A percentile compares a stretch with the other conserved stretches of the same genome.
These are phyloP conservation scores for Kryptopterus vitreolus DNA, from an alignment of 2,797 vertebrate species.

Conservation along the genomic window DNA sequence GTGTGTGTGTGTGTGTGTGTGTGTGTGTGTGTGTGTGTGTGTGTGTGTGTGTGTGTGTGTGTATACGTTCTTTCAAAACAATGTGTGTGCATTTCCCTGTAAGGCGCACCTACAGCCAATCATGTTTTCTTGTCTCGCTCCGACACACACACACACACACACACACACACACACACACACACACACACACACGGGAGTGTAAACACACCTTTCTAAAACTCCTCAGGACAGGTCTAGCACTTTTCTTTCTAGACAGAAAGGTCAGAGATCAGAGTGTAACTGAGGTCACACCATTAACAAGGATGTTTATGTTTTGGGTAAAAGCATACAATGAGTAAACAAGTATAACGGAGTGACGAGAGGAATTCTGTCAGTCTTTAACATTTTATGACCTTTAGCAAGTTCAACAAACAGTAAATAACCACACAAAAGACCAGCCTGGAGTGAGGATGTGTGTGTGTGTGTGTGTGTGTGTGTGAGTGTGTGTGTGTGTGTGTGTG, in stretches of 20 bases:
- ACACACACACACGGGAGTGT: slow-evolving; percentile 52
- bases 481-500: slow-evolving; percentile 30
- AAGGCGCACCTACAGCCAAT: neutral
- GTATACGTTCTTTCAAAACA: neutral
- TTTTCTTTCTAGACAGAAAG: slow-evolving; percentile 41
- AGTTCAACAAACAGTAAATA: slow-evolving; percentile 65
- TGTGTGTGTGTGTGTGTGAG: slow-evolving; percentile 45
- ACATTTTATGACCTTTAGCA: slow-evolving; percentile 67
- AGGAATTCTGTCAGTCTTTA: slow-evolving; percentile 65
- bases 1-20: too few relatives aligned
- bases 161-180: slow-evolving; percentile 48
- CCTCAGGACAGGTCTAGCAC: slow-evolving; percentile 33
- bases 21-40: too few relatives aligned
- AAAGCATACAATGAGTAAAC: slow-evolving; percentile 40
- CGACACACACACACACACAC: neutral
- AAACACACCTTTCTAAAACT: slow-evolving; percentile 43
- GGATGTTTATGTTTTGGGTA: slow-evolving; percentile 29
- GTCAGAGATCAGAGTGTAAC: slow-evolving; percentile 51
- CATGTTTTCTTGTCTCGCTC: neutral
- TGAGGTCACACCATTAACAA: slow-evolving; percentile 44
- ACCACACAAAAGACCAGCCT: slow-evolving; percentile 40
- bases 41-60: too few relatives aligned
- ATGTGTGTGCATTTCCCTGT: neutral
- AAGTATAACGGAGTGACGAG: slow-evolving; percentile 58
- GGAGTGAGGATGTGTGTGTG: slow-evolving; percentile 24